These are phyloP conservation scores for Deilephila porcellus DNA, from an alignment of 2,888 invertebrate species.

Conservation along the genomic window DNA sequence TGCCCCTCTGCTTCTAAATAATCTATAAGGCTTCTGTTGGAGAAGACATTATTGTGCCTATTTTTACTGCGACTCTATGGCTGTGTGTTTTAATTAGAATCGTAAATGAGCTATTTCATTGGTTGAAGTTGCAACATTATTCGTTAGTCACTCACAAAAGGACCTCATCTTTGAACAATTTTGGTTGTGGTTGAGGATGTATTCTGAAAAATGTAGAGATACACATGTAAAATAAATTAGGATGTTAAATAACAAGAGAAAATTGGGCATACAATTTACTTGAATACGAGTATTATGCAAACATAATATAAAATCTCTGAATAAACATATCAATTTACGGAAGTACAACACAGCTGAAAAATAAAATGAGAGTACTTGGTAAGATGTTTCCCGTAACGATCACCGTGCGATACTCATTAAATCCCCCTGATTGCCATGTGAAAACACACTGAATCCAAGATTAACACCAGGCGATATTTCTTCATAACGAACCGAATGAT, in stretches of 20 bases:
- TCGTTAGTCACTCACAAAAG: too few relatives aligned
- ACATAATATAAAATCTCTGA: neutral
- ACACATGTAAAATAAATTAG: too few relatives aligned
- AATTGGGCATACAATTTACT: too few relatives aligned
- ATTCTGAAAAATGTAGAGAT: too few relatives aligned
- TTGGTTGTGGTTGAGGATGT: too few relatives aligned
- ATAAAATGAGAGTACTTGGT: constrained; percentile 5
- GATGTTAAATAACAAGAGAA: too few relatives aligned
- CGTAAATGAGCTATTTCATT: too few relatives aligned
- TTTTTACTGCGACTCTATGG: neutral
- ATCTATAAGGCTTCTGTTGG: neutral
- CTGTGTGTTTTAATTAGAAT: too few relatives aligned
- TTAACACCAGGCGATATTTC: constrained; percentile 59
- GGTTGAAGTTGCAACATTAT: too few relatives aligned
- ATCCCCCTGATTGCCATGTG: constrained; percentile 50
- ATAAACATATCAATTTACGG: neutral
- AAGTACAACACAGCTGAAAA: neutral
- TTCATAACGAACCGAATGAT: constrained; percentile 64
- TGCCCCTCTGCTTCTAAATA: neutral
- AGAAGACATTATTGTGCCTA: neutral
- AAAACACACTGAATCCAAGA: constrained; percentile 50
- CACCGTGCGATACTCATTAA: constrained; percentile 42
- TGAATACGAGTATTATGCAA: too few relatives aligned
- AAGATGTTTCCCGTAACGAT: constrained; percentile 29
- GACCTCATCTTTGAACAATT: too few relatives aligned